Evolutionary conservation across 2,888 invertebrate genomes (phyloP), one percentile per base, ranked within the genome.

Genomic region (Maniola hyperantus): DNA sequence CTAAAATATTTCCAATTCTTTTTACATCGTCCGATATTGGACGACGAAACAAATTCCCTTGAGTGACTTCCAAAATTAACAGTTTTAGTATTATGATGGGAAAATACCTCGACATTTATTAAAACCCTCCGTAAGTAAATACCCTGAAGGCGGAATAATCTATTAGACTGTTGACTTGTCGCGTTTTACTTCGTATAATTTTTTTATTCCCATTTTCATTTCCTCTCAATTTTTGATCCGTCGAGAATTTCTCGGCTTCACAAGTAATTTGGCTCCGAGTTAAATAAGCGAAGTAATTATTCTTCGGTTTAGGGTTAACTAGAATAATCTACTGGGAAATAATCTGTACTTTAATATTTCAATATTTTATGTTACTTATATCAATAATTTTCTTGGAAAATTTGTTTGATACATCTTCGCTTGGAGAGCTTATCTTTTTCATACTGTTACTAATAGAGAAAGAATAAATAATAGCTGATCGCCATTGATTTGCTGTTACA

Each of bases 161-260:
- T 68, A 71, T 71, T 66, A 64, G 68, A 46, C 50, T 71, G 69
- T 72, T 71, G 68, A 71, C 69, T 67, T 66, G 68, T 64, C 67
- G 63, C 69, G 63, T 64, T 71, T 71, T 67, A 71, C 55, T 48
- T 64, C 60, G 60, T 68, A 67, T 60, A 66, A 62, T 66, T 67
- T 63, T 26, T 26, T 68, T 67, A 55, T 66, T 59, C 55, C 53
- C 57, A 65, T 68, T 63, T 64, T 59, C 53, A 2, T 51, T n/a
- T 50, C 42, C 57, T 64, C 46, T 66, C 59, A 36, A 66, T 65
- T 72, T 26, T 67, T 53, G 51, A 70, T 66, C 68, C 68, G 58
- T 64, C 59, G 64, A 65, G 72, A 64, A 64, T 67, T 67, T 62
- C 60, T 34, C 66, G 39, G 51, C 60, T 48, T 58, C 62, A 15